phyloP scores from a whole-genome alignment of 1,140 invertebrate genomes.

The Maconellicoccus hirsutus region DNA sequence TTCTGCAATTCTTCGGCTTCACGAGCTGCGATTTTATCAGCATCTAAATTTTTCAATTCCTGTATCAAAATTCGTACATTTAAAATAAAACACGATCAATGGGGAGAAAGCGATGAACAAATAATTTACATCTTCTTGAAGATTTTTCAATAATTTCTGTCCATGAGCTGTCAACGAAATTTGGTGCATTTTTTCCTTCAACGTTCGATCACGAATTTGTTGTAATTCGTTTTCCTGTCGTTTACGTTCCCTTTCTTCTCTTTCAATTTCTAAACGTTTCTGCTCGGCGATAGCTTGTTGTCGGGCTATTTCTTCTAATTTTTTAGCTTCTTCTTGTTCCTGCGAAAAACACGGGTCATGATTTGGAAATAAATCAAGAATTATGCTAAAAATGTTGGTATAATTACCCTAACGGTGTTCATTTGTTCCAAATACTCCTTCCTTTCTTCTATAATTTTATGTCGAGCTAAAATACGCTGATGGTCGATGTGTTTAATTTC shows the following conservation, averaged over 20 bases:
- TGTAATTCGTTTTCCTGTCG: conserved; percentile 69
- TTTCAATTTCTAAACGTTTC: conserved; percentile 72
- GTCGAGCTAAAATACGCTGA: conserved; percentile 69
- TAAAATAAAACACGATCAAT: too few species aligned
- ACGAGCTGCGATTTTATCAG: conserved; percentile 65
- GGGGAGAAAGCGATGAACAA: too few species aligned
- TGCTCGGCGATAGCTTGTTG: conserved; percentile 72
- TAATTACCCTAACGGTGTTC: conserved; percentile 56
- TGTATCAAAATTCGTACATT: conserved; percentile 28
- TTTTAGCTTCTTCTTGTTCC: conserved; percentile 77
- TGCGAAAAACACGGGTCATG: conserved; percentile 33
- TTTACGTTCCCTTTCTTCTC: conserved; percentile 66
- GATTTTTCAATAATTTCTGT: conserved; percentile 80
- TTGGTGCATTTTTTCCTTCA: conserved; percentile 78
- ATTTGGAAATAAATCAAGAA: too few species aligned
- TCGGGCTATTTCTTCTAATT: conserved; percentile 67
- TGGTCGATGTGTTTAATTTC: conserved; percentile 79
- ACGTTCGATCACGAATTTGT: conserved; percentile 67
- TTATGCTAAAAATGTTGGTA: neutral
- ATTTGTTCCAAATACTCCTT: conserved; percentile 90
- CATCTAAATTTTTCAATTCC: conserved; percentile 75
- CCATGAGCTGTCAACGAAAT: conserved; percentile 81
- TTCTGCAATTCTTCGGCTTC: conserved; percentile 83
- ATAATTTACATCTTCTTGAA: conserved; percentile 65
- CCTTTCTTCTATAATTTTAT: conserved; percentile 90